Evolutionary conservation across 2,797 vertebrate genomes (phyloP), one percentile per base, ranked within the genome.

Genomic region (Mus minutoides): DNA sequence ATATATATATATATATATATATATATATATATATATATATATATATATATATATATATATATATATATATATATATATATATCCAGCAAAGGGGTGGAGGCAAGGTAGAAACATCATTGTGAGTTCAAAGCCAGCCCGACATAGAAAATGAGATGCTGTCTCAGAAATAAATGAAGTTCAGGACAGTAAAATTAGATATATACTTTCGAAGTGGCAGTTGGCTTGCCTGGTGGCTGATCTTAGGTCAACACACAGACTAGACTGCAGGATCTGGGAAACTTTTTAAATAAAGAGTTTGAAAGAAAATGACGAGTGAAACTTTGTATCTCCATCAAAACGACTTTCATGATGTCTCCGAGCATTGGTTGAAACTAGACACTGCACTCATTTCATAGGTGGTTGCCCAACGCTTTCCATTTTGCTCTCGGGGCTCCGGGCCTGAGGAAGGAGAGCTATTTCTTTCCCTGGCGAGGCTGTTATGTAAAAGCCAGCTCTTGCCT

Each of bases 401-500:
- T 93, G 94, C 94, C 94, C 88, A 90, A 90, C 92, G 96, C 94
- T 97, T 96, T 94, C 43, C 69, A 88, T 92, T 88, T 90, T 43
- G 73, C 95, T 96, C 94, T 95, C 84, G 31, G 86, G 86, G 94
- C 91, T 89, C 62, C 52, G 85, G 94, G 88, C 88, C 91, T 82
- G 91, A 46, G 76, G 94, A 96, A 96, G 90, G 24, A 88, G 7
- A 88, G 84, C 77, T 88, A 52, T 90, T 97, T 96, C 94, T 95
- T 92, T 92, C 26, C 52, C 94, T 93, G 87, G 92, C 21, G 43
- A 90, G 37, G 92, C 88, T 0, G 77, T 97, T 98, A 97, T 96
- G 97, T 97, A 97, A 97, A 98, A 96, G 95, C 85, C 49, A 97
- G 91, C 62, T 88, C 92, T 97, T 93, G 29, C 93, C 95, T 96